Evolutionary conservation across 2,797 vertebrate species (phyloP).

Genomic region (Hippoglossus hippoglossus): DNA sequence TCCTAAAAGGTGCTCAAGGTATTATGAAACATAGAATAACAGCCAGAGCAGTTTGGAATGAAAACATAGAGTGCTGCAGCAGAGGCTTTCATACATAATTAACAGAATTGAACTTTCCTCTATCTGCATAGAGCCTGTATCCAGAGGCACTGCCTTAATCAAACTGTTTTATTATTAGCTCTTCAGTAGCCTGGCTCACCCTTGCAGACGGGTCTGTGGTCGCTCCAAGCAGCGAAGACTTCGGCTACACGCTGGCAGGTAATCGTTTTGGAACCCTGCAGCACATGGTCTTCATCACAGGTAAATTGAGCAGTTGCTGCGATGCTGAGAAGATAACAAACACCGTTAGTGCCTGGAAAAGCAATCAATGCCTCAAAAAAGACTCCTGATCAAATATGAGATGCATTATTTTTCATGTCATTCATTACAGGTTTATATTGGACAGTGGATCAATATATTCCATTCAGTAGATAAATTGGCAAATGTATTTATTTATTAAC

Average conservation of each 20-base stretch:
- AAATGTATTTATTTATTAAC: background rate
- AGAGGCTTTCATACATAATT: conserved; percentile 79
- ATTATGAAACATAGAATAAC: conserved; percentile 65
- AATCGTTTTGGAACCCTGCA: conserved; percentile 98
- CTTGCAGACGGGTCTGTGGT: conserved; percentile 97
- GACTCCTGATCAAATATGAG: conserved; percentile 41
- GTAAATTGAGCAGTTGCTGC: conserved; percentile 94
- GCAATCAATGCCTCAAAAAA: conserved; percentile 61
- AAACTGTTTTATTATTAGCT: conserved; percentile 79
- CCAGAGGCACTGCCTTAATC: conserved; percentile 78
- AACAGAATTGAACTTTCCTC: conserved; percentile 76
- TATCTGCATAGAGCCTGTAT: conserved; percentile 70
- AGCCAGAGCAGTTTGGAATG: conserved; percentile 49
- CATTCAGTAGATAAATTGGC: background rate
- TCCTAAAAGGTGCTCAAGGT: conserved; percentile 73
- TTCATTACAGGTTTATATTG: conserved; percentile 6
- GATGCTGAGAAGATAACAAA: conserved; percentile 86
- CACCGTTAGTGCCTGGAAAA: conserved; percentile 54
- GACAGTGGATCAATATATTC: background rate
- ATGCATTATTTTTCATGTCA: conserved; percentile 43
- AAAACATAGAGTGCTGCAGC: conserved; percentile 57
- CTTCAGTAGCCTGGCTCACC: conserved; percentile 84
- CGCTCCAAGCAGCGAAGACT: conserved; percentile 98
- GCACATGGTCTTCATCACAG: conserved; percentile 97
- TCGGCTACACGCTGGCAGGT: conserved; percentile 97